Base-by-base conservation (phyloP, 2,113 vertebrate species). In the Ceratotherium simum region DNA sequence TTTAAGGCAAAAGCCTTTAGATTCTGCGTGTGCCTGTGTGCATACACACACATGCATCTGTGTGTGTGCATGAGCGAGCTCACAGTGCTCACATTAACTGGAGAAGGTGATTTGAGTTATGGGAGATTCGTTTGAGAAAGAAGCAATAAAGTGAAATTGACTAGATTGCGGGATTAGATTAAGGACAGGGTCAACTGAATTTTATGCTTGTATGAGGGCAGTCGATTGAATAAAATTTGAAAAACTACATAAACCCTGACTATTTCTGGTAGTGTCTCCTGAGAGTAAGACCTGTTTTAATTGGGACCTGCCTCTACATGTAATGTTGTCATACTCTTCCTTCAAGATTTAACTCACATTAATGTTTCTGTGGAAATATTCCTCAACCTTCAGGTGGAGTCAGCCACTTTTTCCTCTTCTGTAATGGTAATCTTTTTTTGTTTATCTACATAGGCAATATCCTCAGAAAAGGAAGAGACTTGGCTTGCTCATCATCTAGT, bases 31-130 rank as follows among this genome's bases (percentile, higher is more conserved):
- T 69, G 51, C 9, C 14, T 87, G 48, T 51, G 21, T 29, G 29
- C 23, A 2, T 23, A 18, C 6, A 0, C 64, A 27, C 16, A 3
- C 16, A 3, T 70, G 25, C 13, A 25, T 42, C 23, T 51, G 46
- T 51, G 46, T 39, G 54, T 48, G 14, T 54, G 6, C 12, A 17
- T 21, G 29, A 25, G 46, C 2, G 0, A 46, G 27, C 27, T 91
- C 25, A 8, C 29, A 23, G 48, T 25, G 5, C n/a, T 46, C 46
- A 84, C 6, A 8, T 64, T 56, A 79, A 14, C 48, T 78, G 51
- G 58, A 72, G 33, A 48, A 48, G 20, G 23, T 31, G 48, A 80
- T 5, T 33, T 33, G 5, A 21, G 18, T 90, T 69, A 76, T 62
- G 69, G 16, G 25, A 31, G 3, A 21, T 2, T 90, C 39, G 18